A percentile compares a stretch with the other conserved stretches of the same genome.
phyloP scores from a whole-genome alignment of 2,888 invertebrate species.

The Steinernema hermaphroditum region DNA sequence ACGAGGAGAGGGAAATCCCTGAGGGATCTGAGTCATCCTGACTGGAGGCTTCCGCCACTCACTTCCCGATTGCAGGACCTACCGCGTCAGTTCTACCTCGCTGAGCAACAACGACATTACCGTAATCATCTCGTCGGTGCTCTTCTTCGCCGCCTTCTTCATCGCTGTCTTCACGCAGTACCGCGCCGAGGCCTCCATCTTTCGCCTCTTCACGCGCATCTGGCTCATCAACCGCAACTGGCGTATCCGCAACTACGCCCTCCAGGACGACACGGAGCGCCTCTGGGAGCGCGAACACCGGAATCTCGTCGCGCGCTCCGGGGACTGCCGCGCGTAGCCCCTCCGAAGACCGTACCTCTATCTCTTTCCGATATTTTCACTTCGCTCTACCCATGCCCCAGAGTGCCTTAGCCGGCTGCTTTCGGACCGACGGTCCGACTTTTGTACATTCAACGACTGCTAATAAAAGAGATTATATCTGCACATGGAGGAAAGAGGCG shows the following conservation, averaged over 20 bases:
- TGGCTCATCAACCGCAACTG: constrained; percentile 64
- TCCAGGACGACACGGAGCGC: constrained; percentile 18
- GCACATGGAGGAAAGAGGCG: too few species aligned
- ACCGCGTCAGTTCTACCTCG: constrained; percentile 39
- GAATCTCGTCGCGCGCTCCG: background rate
- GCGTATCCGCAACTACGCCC: constrained; percentile 60
- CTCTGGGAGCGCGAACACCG: constrained; percentile 27
- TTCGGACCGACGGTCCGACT: background rate
- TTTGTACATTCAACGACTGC: background rate
- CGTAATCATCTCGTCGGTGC: constrained; percentile 70
- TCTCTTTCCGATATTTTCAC: constrained; percentile 1
- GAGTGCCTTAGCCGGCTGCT: constrained; percentile 29
- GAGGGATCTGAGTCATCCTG: too few species aligned
- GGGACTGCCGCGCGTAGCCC: constrained; percentile 27
- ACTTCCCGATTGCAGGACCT: constrained; percentile 34
- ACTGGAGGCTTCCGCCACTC: too few species aligned
- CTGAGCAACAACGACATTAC: constrained; percentile 68
- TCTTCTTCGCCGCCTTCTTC: constrained; percentile 72
- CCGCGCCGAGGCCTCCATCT: constrained; percentile 60
- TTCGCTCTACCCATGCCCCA: constrained; percentile 18
- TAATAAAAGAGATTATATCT: constrained; percentile 2
- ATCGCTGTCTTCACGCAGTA: constrained; percentile 70
- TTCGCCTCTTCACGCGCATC: constrained; percentile 49
- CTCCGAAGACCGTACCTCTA: constrained; percentile 6
- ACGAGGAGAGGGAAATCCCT: too few species aligned